Conservation (phyloP, 2,888 invertebrate species). For the Didymodactylos carnosus region DNA sequence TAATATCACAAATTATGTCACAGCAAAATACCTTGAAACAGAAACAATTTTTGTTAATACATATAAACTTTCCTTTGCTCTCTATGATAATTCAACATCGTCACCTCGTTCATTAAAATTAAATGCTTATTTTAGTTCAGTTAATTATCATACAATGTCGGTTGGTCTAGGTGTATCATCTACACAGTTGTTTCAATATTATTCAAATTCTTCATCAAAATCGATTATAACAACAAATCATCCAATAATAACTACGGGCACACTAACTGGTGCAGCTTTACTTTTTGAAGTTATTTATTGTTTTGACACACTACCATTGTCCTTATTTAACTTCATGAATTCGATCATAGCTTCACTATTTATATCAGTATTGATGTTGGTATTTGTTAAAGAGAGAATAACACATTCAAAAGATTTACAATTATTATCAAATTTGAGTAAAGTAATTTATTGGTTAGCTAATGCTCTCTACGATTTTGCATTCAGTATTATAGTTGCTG, state of each 20-base stretch:
- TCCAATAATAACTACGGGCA: neutral
- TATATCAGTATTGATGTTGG: conserved; percentile 2
- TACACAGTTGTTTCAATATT: neutral
- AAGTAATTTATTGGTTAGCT: conserved; percentile 2
- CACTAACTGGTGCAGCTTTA: neutral
- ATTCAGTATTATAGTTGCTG: neutral
- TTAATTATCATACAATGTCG: neutral
- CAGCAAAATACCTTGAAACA: neutral
- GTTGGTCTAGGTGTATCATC: neutral
- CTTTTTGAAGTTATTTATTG: neutral
- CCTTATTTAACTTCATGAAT: conserved; percentile 5
- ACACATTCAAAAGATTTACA: conserved; percentile 13
- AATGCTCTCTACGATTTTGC: conserved; percentile 8
- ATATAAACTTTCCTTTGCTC: neutral
- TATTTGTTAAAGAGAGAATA: conserved; percentile 1
- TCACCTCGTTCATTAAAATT: neutral
- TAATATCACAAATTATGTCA: neutral
- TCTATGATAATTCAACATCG: neutral
- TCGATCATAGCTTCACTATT: neutral
- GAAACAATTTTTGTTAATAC: neutral
- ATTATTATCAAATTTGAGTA: conserved; percentile 6
- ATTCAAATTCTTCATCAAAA: neutral
- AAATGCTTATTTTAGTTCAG: neutral
- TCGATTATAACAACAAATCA: neutral
- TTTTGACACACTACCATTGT: conserved; percentile 10